Base-by-base conservation (phyloP, 2,797 vertebrate species). In the Sparus aurata region DNA sequence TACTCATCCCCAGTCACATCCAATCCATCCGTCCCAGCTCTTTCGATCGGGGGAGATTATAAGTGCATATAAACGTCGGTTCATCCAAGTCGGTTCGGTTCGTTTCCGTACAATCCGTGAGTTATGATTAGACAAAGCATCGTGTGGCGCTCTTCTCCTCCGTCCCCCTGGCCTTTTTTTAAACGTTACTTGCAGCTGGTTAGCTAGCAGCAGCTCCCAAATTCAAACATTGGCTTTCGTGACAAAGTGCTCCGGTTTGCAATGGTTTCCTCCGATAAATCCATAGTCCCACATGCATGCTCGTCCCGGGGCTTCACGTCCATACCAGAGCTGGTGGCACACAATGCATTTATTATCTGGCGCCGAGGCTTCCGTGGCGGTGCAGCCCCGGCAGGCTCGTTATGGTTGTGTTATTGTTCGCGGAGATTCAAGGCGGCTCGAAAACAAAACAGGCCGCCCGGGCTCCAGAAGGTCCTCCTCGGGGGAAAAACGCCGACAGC, bases 401-500 rank as follows among this genome's bases (percentile, higher is more conserved):
- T 73, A 83, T 67, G 80, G 73, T 77, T 90, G 82, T 95, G 94
- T 95, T 96, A 94, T 95, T 96, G 95, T 95, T 92, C 90, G 77
- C 87, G 73, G 80, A 85, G 87, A 83, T 92, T 93, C 93, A 93
- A 91, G 94, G 93, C 92, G 91, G 89, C 90, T 89, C 79, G 77
- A 93, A 92, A 94, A 94, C 92, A 95, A 93, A 93, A 91, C 94
- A 94, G 95, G 94, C 95, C 95, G 84, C 89, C 59, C 62, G 72
- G 75, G 70, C 68, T 84, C 17, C 49, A 49, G 71, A 65, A 27
- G 74, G 25, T 82, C 59, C 82, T 73, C 47, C 41, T 12, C 1
- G 57, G 18, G 30, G 9, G 57, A 55, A 25, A 77, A 78, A 63
- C 47, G 10, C 34, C 59, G 18, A 30, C 73, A 74, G 71, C 75